phyloP scores from a whole-genome alignment of 2,113 vertebrate genomes.

The Arenaria interpres region DNA sequence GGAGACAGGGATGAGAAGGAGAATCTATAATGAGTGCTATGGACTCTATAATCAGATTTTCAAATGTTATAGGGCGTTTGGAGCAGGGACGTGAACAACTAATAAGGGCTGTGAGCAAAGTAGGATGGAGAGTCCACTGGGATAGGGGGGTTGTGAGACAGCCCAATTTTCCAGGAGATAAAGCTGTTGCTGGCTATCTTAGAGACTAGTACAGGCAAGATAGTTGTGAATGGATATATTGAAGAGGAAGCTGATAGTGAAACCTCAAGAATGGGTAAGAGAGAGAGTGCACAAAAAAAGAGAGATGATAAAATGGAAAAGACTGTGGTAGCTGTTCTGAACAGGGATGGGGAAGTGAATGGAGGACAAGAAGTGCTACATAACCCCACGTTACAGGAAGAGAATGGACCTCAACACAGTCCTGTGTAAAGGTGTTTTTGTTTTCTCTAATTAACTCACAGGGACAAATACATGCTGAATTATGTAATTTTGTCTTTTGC shows the following conservation, averaged over 20 bases:
- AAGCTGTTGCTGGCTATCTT: not conserved
- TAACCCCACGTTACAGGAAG: not conserved
- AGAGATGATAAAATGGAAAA: not conserved
- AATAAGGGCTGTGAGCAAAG: not conserved
- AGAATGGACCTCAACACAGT: not conserved
- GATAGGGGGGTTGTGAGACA: not conserved
- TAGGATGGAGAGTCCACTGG: not conserved
- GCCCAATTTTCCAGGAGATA: not conserved
- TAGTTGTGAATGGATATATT: not conserved
- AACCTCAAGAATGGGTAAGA: not conserved
- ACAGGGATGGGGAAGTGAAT: not conserved
- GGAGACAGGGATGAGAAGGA: not conserved
- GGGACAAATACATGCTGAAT: not conserved
- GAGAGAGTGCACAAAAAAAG: not conserved
- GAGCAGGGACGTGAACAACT: not conserved
- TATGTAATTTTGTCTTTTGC: conserved; percentile 28
- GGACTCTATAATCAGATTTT: conserved; percentile 16
- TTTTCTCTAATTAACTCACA: not conserved
- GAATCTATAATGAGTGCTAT: not conserved
- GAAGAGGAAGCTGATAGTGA: not conserved
- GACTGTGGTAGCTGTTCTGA: not conserved
- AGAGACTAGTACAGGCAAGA: not conserved
- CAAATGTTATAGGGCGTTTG: conserved; percentile 19
- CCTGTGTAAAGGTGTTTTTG: not conserved
- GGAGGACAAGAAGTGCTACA: not conserved